Base-by-base conservation (phyloP, 2,888 invertebrate genomes). In the Drosophila lutescens region DNA sequence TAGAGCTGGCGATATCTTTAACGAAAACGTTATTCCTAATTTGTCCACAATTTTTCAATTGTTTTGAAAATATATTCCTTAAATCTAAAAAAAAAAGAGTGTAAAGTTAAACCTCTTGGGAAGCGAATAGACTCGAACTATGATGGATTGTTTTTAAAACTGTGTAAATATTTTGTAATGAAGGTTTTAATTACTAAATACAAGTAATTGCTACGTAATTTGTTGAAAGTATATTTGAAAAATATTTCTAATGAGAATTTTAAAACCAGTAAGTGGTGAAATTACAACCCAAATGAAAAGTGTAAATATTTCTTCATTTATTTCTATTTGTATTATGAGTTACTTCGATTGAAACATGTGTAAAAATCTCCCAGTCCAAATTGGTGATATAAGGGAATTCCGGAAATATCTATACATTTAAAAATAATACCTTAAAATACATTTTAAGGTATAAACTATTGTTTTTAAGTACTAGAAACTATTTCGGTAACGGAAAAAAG, bases 111-210 rank as follows among this genome's bases (percentile, higher is more conserved):
- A 34, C 15, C 8, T 2, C 1, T 13, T 26, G 12, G 44, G 49
- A 62, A 49, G 62, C 62, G 62, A 62, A 62, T 49, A 26, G 62
- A 61, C 62, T 61, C 49, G 26, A 62, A 61, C 17, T 51, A 38
- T 57, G 38, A 51, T 17, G 26, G 17, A 17, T 30, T 30, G 30
- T 17, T 40, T 40, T 12, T 12, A 12, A 10, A 12, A 51, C 7
- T 36, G 10, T 58, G 58, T 58, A 58, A 40, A 58, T 58, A 58
- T 26, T 17, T 17, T 58, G 54, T 50, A 10, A 10, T 47, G 7
- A 10, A 10, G 32, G 32, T 40, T 15, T 40, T 15, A 8, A n/a
- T 1, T 4, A 7, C 10, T 15, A 15, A 15, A 4, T 40, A 15
- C 5, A 15, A 40, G 9, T 15, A 9, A 40, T 15, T 38, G n/a